Evolutionary conservation across 2,888 invertebrate genomes (phyloP), one percentile per base, ranked within the genome.

Genomic region (Drosophila anomalata): DNA sequence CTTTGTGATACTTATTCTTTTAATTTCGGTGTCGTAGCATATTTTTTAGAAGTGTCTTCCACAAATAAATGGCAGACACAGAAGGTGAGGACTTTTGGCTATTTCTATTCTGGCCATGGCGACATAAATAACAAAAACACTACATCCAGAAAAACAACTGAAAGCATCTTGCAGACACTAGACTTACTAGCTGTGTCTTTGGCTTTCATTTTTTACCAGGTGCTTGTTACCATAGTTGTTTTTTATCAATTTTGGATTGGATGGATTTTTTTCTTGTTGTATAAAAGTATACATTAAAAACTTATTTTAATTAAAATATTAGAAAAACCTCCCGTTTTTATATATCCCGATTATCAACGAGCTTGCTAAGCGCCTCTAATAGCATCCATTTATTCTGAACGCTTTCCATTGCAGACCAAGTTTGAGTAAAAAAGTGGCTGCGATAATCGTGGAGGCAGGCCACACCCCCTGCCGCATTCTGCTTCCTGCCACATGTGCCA

Each of bases 351-450:
- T 65, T 66, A 66, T 48, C 54, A 47, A 47, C 24, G 39, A 55
- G 66, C 55, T 39, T 31, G 39, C 55, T 44, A 70, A 44, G 60
- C 63, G 17, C 69, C 48, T 73, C 72, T 77, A 65, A 77, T 60
- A 69, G 51, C 62, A 58, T 36, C 57, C 53, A 59, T 56, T 58
- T 56, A 63, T 77, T 14, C 11, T 42, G n/a, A 24, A n/a, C 14
- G 8, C 11, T 17, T 36, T 22, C 47, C 51, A 52, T n/a, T 12
- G 8, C 39, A 17, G 26, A 24, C 66, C 36, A 41, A 24, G 54
- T 65, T 44, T 46, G 66, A 41, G 54, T 11, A 20, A 55, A 55
- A 65, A 54, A 33, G 41, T 66, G 67, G 47, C 39, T 20, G 26
- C 41, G 47, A 66, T 66, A 66, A 66, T 66, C 65, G 66, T 17